Base-by-base conservation (phyloP, 2,888 invertebrate species). In the Drosophila conformis region DNA sequence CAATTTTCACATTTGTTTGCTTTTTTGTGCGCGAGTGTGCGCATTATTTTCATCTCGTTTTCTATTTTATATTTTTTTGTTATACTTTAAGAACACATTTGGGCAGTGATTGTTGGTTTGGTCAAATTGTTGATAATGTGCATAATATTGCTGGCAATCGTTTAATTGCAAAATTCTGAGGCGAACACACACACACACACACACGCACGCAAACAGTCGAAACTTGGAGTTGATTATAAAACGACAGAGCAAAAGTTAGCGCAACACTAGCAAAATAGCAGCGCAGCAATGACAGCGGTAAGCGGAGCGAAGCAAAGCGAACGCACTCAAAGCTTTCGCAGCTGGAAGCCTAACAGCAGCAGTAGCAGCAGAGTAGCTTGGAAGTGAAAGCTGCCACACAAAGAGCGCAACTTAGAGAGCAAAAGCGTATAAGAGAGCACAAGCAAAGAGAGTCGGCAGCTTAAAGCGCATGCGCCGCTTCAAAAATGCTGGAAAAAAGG, bases 241-340 rank as follows among this genome's bases (percentile, higher is more conserved):
- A 90, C 90, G 90, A 91, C 91, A 90, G 90, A 91, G 88, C 91
- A 90, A 87, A 89, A 86, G 92, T 89, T 92, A 89, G 89, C 85
- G 87, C 90, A 90, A 89, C 90, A 91, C 91, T 91, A 91, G 92
- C 83, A 83, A 87, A 88, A 83, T 82, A 83, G 73, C 80, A 81
- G 78, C 80, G 78, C 78, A 82, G 78, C 83, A 82, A 75, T 80
- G 78, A 78, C 76, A 79, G 80, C 75, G 76, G 78, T 69, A 72
- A 83, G 80, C 78, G 80, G 83, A 80, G 78, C 86, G 78, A 75
- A 82, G 73, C 79, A 73, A 73, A 76, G 69, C 72, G 67, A 78
- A 73, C 76, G 61, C 60, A 76, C 65, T 57, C 51, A 66, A 73
- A 85, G 88, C 90, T 85, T 85, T 82, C 70, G 82, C 76, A 72